Conservation (phyloP, 2,113 vertebrate genomes). For the Peromyscus californicus region DNA sequence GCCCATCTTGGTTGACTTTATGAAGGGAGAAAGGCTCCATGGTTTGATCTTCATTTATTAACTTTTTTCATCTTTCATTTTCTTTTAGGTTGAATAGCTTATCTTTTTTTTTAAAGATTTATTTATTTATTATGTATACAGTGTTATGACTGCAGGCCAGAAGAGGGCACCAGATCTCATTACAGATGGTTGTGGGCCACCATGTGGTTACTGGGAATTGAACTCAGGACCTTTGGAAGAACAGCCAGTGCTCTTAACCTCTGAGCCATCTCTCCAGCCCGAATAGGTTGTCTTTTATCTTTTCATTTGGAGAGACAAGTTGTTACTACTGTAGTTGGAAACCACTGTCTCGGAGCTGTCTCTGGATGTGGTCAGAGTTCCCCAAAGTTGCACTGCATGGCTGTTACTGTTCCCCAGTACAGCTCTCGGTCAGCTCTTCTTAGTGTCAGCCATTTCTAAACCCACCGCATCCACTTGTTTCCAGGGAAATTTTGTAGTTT, state of each 20-base stretch:
- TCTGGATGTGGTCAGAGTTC: constrained; percentile 11
- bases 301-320: constrained; percentile 35
- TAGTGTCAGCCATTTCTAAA: constrained; percentile 37
- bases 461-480: background rate
- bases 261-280: too few species aligned
- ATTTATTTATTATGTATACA: too few species aligned
- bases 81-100: background rate
- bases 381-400: background rate
- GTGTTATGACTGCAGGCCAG: too few species aligned
- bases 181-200: too few species aligned
- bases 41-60: background rate
- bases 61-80: background rate
- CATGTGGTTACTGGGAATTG: too few species aligned
- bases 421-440: background rate
- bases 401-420: background rate
- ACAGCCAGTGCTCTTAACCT: too few species aligned
- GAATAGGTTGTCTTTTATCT: constrained; percentile 7
- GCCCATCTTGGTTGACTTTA: background rate
- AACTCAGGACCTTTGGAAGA: too few species aligned
- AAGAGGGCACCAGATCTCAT: too few species aligned
- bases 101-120: too few species aligned
- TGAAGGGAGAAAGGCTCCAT: background rate
- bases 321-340: background rate
- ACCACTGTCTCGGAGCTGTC: background rate
- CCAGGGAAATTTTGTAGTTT: constrained; percentile 26